A percentile compares a stretch with the other conserved stretches of the same genome.
phyloP scores from a whole-genome alignment of 1,140 invertebrate species.

The Xylocopa sonorina region DNA sequence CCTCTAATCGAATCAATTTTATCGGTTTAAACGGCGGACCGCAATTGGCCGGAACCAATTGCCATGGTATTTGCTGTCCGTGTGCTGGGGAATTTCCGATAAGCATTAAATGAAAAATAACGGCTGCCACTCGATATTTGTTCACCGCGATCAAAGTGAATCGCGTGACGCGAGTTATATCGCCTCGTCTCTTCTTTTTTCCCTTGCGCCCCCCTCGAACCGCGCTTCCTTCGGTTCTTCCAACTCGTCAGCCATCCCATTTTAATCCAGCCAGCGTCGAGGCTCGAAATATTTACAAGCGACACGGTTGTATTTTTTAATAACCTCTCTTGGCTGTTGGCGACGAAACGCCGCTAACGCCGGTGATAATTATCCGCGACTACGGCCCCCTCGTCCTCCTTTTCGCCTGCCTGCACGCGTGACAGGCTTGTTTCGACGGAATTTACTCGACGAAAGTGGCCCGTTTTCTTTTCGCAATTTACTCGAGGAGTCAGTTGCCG shows the following conservation, averaged over 20 bases:
- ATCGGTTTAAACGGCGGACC: conserved; percentile 49
- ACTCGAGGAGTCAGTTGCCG: conserved; percentile 23
- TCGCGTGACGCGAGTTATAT: conserved; percentile 7
- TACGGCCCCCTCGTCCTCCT: background rate
- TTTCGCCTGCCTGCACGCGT: background rate
- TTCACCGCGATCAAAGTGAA: background rate
- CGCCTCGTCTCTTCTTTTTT: conserved; percentile 2
- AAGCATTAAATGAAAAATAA: conserved; percentile 54
- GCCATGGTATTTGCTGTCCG: conserved; percentile 41
- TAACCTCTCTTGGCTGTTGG: background rate
- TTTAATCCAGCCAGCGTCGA: too few relatives aligned
- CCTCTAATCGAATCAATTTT: conserved; percentile 51
- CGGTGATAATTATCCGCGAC: conserved; percentile 35
- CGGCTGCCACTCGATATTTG: conserved; percentile 8
- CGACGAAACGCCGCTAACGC: background rate
- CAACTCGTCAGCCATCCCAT: background rate
- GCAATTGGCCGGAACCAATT: conserved; percentile 50
- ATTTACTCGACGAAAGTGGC: conserved; percentile 7
- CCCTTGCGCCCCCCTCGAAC: too few relatives aligned
- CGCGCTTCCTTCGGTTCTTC: too few relatives aligned
- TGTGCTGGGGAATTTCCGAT: conserved; percentile 38
- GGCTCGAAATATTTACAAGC: background rate
- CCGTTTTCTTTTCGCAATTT: conserved; percentile 39
- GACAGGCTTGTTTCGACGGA: conserved; percentile 4
- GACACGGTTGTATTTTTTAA: background rate